Evolutionary conservation across 2,888 invertebrate genomes (phyloP).

Genomic region (Apomyelois bistriatella): DNA sequence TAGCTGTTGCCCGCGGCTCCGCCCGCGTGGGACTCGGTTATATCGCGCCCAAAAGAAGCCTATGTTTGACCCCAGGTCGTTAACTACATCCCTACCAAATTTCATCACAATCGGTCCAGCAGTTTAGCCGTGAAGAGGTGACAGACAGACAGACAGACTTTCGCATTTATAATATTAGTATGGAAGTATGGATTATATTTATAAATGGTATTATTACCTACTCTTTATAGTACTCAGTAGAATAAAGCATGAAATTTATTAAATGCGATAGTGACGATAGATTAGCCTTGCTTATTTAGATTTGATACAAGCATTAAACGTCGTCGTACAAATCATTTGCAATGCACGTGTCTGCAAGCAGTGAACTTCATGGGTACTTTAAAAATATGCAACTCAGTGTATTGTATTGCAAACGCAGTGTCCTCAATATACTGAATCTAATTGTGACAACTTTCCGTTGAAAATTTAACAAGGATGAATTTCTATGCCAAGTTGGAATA

Average conservation of each 20-base stretch:
- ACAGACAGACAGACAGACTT: too few species aligned
- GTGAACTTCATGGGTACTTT: constrained; percentile 10
- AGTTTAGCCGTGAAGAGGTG: too few species aligned
- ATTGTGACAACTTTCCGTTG: constrained; percentile 24
- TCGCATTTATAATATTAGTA: too few species aligned
- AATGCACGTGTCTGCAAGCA: background rate
- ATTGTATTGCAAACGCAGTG: background rate
- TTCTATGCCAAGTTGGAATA: constrained; percentile 35
- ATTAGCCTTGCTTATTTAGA: background rate
- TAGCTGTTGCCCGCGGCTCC: too few species aligned
- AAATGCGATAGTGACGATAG: background rate
- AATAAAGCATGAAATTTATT: constrained; percentile 1
- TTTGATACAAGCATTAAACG: background rate
- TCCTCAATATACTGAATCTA: background rate
- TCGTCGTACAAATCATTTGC: background rate
- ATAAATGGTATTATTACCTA: too few species aligned
- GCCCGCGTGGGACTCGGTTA: too few species aligned
- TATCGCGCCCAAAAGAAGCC: too few species aligned
- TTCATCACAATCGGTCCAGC: too few species aligned
- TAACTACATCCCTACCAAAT: too few species aligned
- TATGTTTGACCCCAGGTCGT: too few species aligned
- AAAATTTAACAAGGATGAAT: constrained; percentile 25
- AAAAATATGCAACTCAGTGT: background rate
- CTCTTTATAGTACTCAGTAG: background rate
- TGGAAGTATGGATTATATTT: too few species aligned